phyloP scores from a whole-genome alignment of 2,797 vertebrate genomes.

The Epinephelus malabaricus region DNA sequence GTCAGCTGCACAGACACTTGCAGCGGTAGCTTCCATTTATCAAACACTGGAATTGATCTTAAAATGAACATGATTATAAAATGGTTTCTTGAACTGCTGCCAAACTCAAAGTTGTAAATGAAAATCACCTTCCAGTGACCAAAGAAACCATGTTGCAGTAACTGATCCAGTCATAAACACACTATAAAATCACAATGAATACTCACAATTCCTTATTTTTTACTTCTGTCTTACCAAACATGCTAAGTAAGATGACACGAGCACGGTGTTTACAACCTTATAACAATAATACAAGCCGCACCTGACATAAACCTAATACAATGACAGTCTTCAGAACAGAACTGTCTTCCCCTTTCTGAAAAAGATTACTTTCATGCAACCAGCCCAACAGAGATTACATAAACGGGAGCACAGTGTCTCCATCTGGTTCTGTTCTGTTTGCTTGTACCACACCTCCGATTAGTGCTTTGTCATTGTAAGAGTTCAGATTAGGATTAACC shows the following conservation, averaged over 20 bases:
- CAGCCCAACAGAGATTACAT: slow-evolving; percentile 64
- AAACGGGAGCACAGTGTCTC: slow-evolving; percentile 60
- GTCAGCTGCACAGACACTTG: slow-evolving; percentile 19
- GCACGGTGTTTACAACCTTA: not conserved
- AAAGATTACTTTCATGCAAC: slow-evolving; percentile 50
- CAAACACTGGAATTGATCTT: slow-evolving; percentile 29
- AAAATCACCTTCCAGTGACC: not conserved
- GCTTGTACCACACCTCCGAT: slow-evolving; percentile 52
- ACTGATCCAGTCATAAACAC: not conserved
- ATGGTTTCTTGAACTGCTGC: slow-evolving; percentile 27
- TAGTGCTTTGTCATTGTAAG: slow-evolving; percentile 62
- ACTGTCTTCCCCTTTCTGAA: slow-evolving; percentile 24
- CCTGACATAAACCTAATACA: slow-evolving; percentile 3
- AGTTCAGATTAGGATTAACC: slow-evolving; percentile 75
- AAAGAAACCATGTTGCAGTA: not conserved
- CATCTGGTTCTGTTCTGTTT: slow-evolving; percentile 67
- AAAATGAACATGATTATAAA: slow-evolving; percentile 19
- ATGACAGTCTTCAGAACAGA: slow-evolving; percentile 13
- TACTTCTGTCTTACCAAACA: slow-evolving; percentile 9
- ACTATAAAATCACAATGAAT: not conserved
- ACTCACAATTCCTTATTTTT: slow-evolving; percentile 14
- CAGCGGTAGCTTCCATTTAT: slow-evolving; percentile 22
- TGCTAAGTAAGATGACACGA: not conserved
- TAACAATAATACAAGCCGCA: not conserved
- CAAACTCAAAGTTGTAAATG: slow-evolving; percentile 22